Conservation (phyloP, 2,113 vertebrate species). For the Elanoides forficatus region DNA sequence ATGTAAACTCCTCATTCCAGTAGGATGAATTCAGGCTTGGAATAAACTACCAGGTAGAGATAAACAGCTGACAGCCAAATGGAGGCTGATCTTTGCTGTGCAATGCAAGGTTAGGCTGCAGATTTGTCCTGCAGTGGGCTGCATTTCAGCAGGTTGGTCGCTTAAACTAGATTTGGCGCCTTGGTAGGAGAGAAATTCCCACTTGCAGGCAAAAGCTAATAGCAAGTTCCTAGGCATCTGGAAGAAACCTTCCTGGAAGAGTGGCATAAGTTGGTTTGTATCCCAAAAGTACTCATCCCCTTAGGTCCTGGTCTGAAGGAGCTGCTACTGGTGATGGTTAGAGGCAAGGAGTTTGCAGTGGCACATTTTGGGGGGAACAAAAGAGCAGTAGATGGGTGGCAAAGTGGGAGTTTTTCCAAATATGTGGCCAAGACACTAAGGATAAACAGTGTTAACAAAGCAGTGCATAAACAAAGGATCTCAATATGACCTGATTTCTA, state of each 20-base stretch:
- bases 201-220: neutral
- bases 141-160: accelerated
- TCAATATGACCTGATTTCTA: neutral
- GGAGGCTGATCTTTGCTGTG: neutral
- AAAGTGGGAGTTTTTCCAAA: neutral
- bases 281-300: accelerated
- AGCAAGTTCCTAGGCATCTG: neutral
- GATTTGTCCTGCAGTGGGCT: neutral
- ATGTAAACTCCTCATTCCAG: neutral
- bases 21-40: neutral
- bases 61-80: neutral
- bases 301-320: neutral
- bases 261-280: neutral
- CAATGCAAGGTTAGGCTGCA: neutral
- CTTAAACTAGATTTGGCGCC: neutral
- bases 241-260: neutral
- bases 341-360: neutral
- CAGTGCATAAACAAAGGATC: constrained; percentile 10
- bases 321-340: neutral
- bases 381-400: neutral
- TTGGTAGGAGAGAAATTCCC: neutral
- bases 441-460: neutral
- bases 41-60: neutral
- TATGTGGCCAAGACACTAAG: neutral
- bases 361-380: neutral